Evolutionary conservation across 2,888 invertebrate species (phyloP), one percentile per base, ranked within the genome.

Genomic region (Pterostichus niger): DNA sequence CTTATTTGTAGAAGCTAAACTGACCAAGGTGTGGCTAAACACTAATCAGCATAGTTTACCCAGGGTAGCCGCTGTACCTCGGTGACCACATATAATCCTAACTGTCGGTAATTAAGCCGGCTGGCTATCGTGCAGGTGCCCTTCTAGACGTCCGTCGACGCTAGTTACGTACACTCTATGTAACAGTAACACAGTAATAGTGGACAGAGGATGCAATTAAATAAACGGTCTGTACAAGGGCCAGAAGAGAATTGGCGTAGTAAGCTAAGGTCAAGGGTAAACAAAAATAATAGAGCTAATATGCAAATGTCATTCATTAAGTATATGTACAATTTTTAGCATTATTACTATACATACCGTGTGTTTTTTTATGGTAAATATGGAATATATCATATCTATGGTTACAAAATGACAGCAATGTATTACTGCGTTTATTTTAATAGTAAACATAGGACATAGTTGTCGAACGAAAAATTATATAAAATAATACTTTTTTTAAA

Each of bases 11-110:
- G 40, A 40, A 40, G 40, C 40, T 24, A 40, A 64, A 31, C 64
- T 64, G 31, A 15, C 35, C 13, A 71, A 71, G 68, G 68, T 68
- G 64, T 35, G 80, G 64, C 17, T 35, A 49, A 35, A 54, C 24
- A 73, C 68, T 81, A 81, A 81, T 81, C 81, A 81, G 73, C 81
- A 81, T 81, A 81, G 81, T 81, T 81, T 81, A 81, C 52, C n/a
- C 52, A 11, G 49, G 33, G 40, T 31, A 75, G 52, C 49, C 33
- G 40, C 44, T 71, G 79, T 13, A 61, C 79, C 61, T 61, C 31
- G 49, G 56, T 73, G 73, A 81, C 81, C 81, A 71, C 81, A 81
- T 71, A 81, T 81, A 81, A 81, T 81, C 81, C 81, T 71, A 81
- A 81, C 71, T 81, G 81, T 81, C 81, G 81, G 81, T 71, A 81